A percentile compares a stretch with the other conserved stretches of the same genome.
These are phyloP conservation scores for Meles meles DNA, from an alignment of 2,113 vertebrate species.

Conservation along the genomic window DNA sequence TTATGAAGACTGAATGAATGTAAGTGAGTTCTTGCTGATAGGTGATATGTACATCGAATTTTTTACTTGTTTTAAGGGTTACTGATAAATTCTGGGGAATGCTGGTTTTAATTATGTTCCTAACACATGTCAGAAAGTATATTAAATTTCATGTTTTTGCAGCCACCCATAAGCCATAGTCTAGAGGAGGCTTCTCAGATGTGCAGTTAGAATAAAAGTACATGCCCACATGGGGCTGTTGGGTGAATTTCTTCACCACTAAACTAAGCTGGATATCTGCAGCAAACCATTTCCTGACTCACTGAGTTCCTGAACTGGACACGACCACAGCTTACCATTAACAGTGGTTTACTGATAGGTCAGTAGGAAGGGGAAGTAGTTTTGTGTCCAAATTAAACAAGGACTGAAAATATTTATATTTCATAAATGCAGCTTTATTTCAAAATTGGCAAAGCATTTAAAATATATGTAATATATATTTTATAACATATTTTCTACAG, in stretches of 20 bases:
- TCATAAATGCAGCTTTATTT: conserved; percentile 1
- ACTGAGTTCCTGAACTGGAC: not conserved
- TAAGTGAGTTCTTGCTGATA: not conserved
- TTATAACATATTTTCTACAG: not conserved
- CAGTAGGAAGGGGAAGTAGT: not conserved
- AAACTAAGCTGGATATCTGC: no score
- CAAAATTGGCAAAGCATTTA: conserved; percentile 11
- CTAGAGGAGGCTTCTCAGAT: not conserved
- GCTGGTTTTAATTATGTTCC: not conserved
- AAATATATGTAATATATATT: not conserved
- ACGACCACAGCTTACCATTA: not conserved
- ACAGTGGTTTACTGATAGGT: not conserved
- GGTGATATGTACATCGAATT: not conserved
- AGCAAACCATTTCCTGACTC: not conserved
- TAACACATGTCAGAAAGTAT: not conserved
- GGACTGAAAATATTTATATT: not conserved
- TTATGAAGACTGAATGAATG: not conserved
- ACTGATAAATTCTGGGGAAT: not conserved
- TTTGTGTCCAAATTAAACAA: conserved; percentile 33
- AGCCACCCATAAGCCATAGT: not conserved
- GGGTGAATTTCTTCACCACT: not conserved
- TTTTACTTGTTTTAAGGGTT: not conserved
- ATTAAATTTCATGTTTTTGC: not conserved
- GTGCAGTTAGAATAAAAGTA: not conserved
- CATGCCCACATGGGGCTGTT: not conserved